Conservation (phyloP, 2,797 vertebrate genomes). For the Falco columbarius region DNA sequence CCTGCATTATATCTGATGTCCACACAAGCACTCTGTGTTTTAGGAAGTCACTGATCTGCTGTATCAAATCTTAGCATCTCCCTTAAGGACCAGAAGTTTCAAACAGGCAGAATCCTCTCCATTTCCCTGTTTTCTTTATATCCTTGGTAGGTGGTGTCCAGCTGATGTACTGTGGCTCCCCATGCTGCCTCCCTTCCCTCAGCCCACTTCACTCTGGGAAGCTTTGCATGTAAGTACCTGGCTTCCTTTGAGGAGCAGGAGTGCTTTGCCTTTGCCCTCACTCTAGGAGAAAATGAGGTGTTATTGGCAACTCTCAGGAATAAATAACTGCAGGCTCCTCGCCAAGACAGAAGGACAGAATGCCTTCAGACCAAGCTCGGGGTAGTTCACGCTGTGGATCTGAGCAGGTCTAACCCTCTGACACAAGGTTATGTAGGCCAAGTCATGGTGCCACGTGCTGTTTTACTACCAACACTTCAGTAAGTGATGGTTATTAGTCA, state of each 20-base stretch:
- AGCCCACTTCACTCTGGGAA: background rate
- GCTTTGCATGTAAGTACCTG: background rate
- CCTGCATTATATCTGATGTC: background rate
- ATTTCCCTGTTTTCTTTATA: background rate
- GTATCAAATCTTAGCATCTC: background rate
- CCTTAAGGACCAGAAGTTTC: background rate
- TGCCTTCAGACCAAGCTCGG: background rate
- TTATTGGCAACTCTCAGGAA: background rate
- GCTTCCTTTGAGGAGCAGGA: background rate
- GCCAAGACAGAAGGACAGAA: background rate
- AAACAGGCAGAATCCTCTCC: background rate
- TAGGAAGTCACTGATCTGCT: background rate
- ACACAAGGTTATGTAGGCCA: rapidly evolving
- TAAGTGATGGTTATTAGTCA: background rate
- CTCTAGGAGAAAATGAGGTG: background rate
- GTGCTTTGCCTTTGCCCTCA: background rate
- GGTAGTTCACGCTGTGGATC: background rate
- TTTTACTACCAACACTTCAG: background rate
- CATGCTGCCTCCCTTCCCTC: background rate
- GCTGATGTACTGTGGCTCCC: background rate
- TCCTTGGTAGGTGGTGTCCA: background rate
- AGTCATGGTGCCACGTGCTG: rapidly evolving
- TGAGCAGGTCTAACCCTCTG: background rate
- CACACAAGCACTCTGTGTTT: background rate
- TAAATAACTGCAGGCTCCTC: background rate